These are phyloP conservation scores for Zaprionus kolodkinae DNA, from an alignment of 1,140 invertebrate genomes.

Conservation along the genomic window DNA sequence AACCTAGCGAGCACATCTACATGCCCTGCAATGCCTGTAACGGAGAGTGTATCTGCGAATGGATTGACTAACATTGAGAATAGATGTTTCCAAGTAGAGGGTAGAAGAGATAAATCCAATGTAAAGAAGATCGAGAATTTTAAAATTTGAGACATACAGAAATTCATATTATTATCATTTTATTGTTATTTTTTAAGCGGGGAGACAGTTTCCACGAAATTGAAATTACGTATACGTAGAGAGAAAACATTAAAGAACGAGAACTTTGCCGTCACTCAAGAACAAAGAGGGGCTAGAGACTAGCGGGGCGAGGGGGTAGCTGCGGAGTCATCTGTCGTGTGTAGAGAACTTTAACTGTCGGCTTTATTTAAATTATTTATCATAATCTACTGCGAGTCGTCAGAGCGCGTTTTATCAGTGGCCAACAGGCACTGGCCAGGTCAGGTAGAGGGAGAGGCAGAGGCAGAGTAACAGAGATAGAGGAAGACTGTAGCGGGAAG, in stretches of 20 bases:
- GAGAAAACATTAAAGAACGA: background rate
- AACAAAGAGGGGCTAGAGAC: background rate
- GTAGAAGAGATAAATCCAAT: background rate
- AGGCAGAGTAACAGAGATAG: background rate
- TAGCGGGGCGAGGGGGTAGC: too few species aligned
- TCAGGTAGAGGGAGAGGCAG: background rate
- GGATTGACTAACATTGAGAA: background rate
- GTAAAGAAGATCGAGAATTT: background rate
- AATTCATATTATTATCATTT: background rate
- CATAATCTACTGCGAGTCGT: constrained; percentile 53
- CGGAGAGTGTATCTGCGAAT: constrained; percentile 21
- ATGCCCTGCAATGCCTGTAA: constrained; percentile 31
- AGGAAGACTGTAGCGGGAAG: too few species aligned
- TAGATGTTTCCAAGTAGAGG: background rate
- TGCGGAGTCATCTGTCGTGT: constrained; percentile 3
- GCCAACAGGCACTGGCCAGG: constrained; percentile 27
- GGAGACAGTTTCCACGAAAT: background rate
- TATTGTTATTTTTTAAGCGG: background rate
- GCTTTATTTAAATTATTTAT: constrained; percentile 67
- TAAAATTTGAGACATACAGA: background rate
- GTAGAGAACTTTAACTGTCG: constrained; percentile 62
- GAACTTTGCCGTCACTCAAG: background rate
- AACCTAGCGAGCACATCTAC: constrained; percentile 62
- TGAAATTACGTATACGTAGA: background rate
- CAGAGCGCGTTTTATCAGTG: constrained; percentile 45